phyloP scores from a whole-genome alignment of 2,113 vertebrate species.

The Myodes glareolus region DNA sequence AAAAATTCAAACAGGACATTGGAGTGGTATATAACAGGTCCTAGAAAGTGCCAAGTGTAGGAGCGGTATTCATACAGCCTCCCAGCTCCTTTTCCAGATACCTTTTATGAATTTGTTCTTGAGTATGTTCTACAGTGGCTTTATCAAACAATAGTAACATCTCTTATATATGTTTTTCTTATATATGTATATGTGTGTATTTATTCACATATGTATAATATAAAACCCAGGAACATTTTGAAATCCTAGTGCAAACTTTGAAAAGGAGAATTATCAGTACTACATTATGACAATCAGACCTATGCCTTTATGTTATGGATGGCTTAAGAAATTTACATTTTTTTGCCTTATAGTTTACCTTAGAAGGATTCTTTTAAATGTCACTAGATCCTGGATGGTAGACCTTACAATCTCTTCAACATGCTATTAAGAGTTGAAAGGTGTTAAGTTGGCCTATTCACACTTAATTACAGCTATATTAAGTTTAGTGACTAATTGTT shows the following conservation, averaged over 20 bases:
- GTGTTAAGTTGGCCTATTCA: slow-evolving; percentile 66
- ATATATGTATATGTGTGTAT: not conserved
- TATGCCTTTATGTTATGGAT: not conserved
- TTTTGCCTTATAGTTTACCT: not conserved
- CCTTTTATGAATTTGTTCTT: not conserved
- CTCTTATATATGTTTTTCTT: not conserved
- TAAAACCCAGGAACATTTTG: not conserved
- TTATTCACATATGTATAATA: not conserved
- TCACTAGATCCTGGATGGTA: slow-evolving; percentile 63
- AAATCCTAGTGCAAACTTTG: not conserved
- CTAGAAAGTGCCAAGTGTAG: not conserved
- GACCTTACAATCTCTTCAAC: slow-evolving; percentile 37
- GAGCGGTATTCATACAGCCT: not conserved
- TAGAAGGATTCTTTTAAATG: slow-evolving; percentile 55
- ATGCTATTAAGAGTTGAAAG: slow-evolving; percentile 68
- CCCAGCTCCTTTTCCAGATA: not conserved
- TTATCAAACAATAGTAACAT: not conserved
- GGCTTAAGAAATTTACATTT: slow-evolving; percentile 1
- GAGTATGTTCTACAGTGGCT: not conserved
- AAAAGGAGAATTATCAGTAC: not conserved
- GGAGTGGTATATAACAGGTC: not conserved
- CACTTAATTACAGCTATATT: slow-evolving; percentile 72
- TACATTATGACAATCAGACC: not conserved
- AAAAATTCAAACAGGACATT: not conserved
- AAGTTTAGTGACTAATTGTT: slow-evolving; percentile 70